Conservation (phyloP, 2,797 vertebrate genomes). For the Lepidocolaptes lacrymiger region DNA sequence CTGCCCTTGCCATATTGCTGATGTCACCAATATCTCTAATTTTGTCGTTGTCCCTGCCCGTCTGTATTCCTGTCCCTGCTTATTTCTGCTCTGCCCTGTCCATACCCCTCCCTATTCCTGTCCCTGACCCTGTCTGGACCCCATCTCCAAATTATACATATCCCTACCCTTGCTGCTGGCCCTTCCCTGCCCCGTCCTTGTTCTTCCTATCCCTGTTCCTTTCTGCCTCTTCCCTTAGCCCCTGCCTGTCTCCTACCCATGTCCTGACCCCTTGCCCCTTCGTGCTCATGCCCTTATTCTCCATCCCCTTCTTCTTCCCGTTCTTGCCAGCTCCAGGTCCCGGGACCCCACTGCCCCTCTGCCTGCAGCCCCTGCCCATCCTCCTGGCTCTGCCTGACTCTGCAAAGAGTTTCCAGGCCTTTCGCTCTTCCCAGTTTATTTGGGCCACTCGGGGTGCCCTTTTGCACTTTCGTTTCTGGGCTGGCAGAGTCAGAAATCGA, state of each 20-base stretch:
- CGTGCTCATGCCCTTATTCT: not conserved
- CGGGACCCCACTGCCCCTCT: not conserved
- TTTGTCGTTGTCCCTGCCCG: not conserved
- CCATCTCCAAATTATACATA: not conserved
- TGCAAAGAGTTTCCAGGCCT: not conserved
- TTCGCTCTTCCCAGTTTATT: not conserved
- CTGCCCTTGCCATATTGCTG: not conserved
- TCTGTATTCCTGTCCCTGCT: not conserved
- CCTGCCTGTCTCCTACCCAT: not conserved
- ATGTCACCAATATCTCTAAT: not conserved
- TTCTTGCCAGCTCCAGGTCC: not conserved
- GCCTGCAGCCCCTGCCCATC: not conserved
- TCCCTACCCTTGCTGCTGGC: not conserved
- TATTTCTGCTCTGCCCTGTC: not conserved
- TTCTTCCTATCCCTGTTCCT: not conserved
- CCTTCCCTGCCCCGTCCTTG: not conserved
- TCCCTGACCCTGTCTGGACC: not conserved
- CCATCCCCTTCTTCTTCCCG: accelerated
- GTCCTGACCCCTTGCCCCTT: not conserved
- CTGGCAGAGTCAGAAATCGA: not conserved
- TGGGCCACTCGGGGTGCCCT: accelerated
- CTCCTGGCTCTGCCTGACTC: not conserved
- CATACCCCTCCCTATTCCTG: too few relatives aligned
- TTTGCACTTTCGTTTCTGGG: slow-evolving; percentile 15
- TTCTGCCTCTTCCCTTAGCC: not conserved